phyloP scores from a whole-genome alignment of 1,140 invertebrate species.

The Drosophila sulfurigaster region DNA sequence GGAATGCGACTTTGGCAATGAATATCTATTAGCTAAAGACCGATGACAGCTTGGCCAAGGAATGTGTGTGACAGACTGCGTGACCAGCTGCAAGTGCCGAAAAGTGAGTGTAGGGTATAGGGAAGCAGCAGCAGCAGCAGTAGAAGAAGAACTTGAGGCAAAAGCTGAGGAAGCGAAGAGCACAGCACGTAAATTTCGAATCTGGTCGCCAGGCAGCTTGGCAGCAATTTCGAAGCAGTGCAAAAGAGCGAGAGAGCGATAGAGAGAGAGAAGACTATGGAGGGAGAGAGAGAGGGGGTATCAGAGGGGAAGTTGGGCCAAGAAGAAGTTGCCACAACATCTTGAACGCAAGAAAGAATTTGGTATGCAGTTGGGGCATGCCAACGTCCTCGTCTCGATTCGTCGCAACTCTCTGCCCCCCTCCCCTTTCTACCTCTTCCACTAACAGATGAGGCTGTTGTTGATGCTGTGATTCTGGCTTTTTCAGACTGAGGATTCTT shows the following conservation, averaged over 20 bases:
- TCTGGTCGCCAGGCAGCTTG: slow-evolving; percentile 56
- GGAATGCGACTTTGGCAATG: slow-evolving; percentile 1
- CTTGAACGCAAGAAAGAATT: slow-evolving; percentile 73
- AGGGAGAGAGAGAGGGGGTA: not conserved
- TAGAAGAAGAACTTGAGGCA: not conserved
- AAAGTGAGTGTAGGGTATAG: slow-evolving; percentile 22
- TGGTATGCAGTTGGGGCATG: slow-evolving; percentile 80
- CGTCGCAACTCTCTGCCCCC: not conserved
- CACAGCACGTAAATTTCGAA: slow-evolving; percentile 75
- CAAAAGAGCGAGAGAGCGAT: not conserved
- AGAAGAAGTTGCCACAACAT: slow-evolving; percentile 77
- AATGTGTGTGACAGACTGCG: not conserved
- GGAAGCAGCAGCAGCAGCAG: slow-evolving; percentile 6
- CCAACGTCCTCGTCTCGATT: slow-evolving; percentile 53
- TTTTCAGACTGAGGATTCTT: slow-evolving; percentile 27
- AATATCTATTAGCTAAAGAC: not conserved
- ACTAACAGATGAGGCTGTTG: slow-evolving; percentile 17
- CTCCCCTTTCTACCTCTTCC: no score
- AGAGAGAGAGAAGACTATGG: not conserved
- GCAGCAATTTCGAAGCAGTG: slow-evolving; percentile 63
- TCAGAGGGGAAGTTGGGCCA: not conserved
- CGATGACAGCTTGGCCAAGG: no score
- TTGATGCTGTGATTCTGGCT: no score
- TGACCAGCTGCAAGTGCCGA: no score
- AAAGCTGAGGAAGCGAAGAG: slow-evolving; percentile 36